Percentiles rank a stretch among this genome's conserved stretches.
phyloP scores from a whole-genome alignment of 2,888 invertebrate species.

The Ligdia adustata region DNA sequence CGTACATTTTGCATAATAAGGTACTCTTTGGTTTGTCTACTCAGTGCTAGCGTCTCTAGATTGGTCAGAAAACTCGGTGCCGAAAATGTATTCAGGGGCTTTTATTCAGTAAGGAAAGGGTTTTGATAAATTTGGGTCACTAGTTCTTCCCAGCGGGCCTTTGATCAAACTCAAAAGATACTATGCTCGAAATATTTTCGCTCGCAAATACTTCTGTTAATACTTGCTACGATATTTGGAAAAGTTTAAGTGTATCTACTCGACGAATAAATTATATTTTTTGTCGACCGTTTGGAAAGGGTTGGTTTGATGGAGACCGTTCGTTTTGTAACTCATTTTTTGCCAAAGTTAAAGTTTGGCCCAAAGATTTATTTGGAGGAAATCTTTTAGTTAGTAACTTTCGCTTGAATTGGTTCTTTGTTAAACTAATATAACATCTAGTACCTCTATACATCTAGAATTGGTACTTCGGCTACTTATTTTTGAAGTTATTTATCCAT shows the following conservation, averaged over 20 bases:
- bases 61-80: constrained; percentile 13
- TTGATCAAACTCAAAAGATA: constrained; percentile 32
- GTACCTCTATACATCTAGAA: too few relatives aligned
- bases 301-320: background rate
- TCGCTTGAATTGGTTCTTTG: too few relatives aligned
- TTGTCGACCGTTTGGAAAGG: background rate
- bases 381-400: too few relatives aligned
- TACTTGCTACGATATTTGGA: constrained; percentile 18
- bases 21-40: too few relatives aligned
- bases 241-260: constrained; percentile 14
- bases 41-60: background rate
- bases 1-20: too few relatives aligned
- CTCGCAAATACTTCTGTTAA: constrained; percentile 20
- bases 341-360: background rate
- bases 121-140: constrained; percentile 33
- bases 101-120: constrained; percentile 29
- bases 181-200: constrained; percentile 30
- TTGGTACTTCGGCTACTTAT: too few relatives aligned
- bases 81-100: constrained; percentile 20
- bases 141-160: constrained; percentile 22
- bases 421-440: too few relatives aligned
- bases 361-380: background rate
- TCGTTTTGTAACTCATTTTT: background rate
- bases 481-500: too few relatives aligned
- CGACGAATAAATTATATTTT: constrained; percentile 21